Base-by-base conservation (phyloP, 2,797 vertebrate species). In the Premnoplex brunnescens region DNA sequence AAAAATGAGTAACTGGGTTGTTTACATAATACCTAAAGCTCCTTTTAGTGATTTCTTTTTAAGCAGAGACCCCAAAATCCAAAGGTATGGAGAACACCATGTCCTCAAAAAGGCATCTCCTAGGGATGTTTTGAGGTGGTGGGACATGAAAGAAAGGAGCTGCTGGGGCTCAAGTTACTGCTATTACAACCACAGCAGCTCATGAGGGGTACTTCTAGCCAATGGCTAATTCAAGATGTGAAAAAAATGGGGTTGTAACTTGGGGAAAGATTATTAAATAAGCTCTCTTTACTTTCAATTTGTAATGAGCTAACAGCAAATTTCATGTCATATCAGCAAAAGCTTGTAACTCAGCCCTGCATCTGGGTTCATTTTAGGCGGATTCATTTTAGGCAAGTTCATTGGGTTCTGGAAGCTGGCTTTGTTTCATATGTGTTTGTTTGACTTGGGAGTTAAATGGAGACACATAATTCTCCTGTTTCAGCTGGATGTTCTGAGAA, bases 181-280 rank as follows among this genome's bases (percentile, higher is more conserved):
- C 32, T 68, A 0, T 34, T 80, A 43, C 26, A 72, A 32, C 27
- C 13, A 34, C 49, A 63, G 54, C 10, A 63, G 66, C 58, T 86
- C 28, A 2, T 1, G 1, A 21, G 14, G 14, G 12, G 1, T 48
- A 4, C 30, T 62, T 62, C 19, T 23, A 84, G 30, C 32, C 44
- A n/a, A 4, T 55, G 62, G 18, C 28, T 92, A 72, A 51, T 26
- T 12, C 39, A 81, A 36, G n/a, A 36, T 46, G 43, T 2, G 5
- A 18, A 49, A 60, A 52, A 59, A 3, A 1, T 1, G 14, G 11
- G 1, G 0, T 34, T 84, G 64, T 71, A 56, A 13, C 22, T 36
- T 51, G n/a, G n/a, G 59, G 23, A 72, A 67, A 73, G 7, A 2
- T 39, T 26, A 9, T 52, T 77, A 59, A 85, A 48, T 67, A 46